These are phyloP conservation scores for Sternarchorhynchus goeldii DNA, from an alignment of 2,797 vertebrate species.

Conservation along the genomic window DNA sequence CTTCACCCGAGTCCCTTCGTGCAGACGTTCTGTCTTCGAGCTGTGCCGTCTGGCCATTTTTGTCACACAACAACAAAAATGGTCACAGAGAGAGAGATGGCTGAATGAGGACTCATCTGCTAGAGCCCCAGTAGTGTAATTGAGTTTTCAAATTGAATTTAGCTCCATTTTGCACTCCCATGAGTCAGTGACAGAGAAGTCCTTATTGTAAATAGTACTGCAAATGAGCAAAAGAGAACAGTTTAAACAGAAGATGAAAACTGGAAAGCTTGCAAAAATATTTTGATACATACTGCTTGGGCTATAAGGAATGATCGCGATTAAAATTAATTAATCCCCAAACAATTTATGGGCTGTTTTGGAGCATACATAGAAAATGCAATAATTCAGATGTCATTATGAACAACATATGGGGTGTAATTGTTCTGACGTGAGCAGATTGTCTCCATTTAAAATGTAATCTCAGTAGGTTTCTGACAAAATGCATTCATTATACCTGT, in stretches of 20 bases:
- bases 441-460: constrained; percentile 6
- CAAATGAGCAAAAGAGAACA: constrained; percentile 16
- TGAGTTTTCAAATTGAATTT: constrained; percentile 45
- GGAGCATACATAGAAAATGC: background rate
- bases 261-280: background rate
- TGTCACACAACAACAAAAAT: background rate
- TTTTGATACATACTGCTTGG: background rate
- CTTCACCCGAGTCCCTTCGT: background rate
- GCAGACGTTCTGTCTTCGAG: constrained; percentile 1
- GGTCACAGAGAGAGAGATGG: background rate
- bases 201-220: constrained; percentile 26
- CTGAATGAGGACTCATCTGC: constrained; percentile 27
- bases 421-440: constrained; percentile 24
- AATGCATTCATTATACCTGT: constrained; percentile 20
- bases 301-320: background rate
- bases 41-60: background rate
- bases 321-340: background rate
- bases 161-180: constrained; percentile 25
- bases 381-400: constrained; percentile 28
- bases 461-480: constrained; percentile 28
- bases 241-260: background rate
- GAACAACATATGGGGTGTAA: constrained; percentile 16
- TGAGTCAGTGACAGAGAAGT: constrained; percentile 11
- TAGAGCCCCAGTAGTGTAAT: constrained; percentile 9
- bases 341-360: background rate